These are phyloP conservation scores for Pelobates cultripes DNA, from an alignment of 2,797 vertebrate species.

Conservation along the genomic window DNA sequence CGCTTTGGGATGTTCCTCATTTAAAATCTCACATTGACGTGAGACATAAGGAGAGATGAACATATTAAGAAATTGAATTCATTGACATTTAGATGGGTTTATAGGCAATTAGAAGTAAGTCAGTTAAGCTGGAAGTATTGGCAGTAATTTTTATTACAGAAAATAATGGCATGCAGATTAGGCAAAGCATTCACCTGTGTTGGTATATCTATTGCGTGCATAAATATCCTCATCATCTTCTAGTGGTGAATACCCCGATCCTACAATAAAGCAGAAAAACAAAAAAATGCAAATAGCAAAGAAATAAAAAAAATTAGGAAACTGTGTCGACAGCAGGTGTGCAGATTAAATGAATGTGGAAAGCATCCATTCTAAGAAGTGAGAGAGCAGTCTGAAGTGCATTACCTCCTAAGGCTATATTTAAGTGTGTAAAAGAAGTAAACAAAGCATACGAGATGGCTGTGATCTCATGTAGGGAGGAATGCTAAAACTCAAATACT, in stretches of 20 bases:
- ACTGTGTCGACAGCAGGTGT: constrained; percentile 63
- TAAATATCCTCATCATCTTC: constrained; percentile 92
- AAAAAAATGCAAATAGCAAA: constrained; percentile 67
- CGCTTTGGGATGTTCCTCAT: neutral
- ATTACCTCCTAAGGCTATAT: neutral
- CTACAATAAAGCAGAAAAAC: constrained; percentile 83
- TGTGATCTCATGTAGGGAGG: too few species aligned
- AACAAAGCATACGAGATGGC: too few species aligned
- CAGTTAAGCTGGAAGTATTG: constrained; percentile 24
- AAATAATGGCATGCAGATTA: constrained; percentile 47
- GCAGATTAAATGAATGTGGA: constrained; percentile 60
- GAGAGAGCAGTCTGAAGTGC: neutral
- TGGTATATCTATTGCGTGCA: constrained; percentile 76
- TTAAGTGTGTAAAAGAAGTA: too few species aligned
- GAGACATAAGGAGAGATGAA: neutral
- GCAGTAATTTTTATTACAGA: neutral
- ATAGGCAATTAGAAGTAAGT: neutral
- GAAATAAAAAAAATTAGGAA: constrained; percentile 61
- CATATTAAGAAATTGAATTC: neutral
- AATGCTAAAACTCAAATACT: too few species aligned
- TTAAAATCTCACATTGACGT: neutral
- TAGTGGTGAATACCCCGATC: constrained; percentile 88
- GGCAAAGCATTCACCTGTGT: constrained; percentile 86
- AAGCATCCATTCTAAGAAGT: constrained; percentile 13
- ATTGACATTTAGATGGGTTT: neutral